phyloP scores from a whole-genome alignment of 2,888 invertebrate species.

The Rotaria magnacalcarata region DNA sequence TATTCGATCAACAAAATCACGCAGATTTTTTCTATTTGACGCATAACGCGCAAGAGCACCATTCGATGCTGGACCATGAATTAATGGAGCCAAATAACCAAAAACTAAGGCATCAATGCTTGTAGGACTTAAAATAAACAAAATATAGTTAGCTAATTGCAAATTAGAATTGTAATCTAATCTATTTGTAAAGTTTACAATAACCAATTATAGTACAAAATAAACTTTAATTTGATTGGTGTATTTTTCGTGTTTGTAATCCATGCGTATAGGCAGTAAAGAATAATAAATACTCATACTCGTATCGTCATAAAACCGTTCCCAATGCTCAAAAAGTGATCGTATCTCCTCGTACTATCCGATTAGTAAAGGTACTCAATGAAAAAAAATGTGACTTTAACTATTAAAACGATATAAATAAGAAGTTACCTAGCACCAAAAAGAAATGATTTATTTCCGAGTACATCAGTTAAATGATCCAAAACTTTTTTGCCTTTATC shows the following conservation, averaged over 20 bases:
- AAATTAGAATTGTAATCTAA: too few species aligned
- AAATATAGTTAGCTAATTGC: not conserved
- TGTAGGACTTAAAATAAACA: not conserved
- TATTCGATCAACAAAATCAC: conserved; percentile 34
- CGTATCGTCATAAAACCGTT: too few species aligned
- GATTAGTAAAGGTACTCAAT: too few species aligned
- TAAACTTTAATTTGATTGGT: not conserved
- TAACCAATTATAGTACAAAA: too few species aligned
- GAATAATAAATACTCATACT: too few species aligned
- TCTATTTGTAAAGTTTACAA: too few species aligned
- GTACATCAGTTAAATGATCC: not conserved
- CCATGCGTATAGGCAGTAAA: too few species aligned
- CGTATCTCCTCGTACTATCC: too few species aligned
- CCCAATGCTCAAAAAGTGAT: too few species aligned
- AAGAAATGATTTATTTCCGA: conserved; percentile 7
- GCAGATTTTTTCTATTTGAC: not conserved
- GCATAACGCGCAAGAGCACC: not conserved
- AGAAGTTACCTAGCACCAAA: not conserved
- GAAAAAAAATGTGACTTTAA: not conserved
- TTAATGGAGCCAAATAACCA: conserved; percentile 26
- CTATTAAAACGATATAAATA: too few species aligned
- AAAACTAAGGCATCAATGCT: not conserved
- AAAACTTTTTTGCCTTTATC: conserved; percentile 1
- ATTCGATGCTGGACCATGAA: not conserved
- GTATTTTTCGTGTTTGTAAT: not conserved